phyloP scores from a whole-genome alignment of 2,113 vertebrate species.

The Malurus elegans region DNA sequence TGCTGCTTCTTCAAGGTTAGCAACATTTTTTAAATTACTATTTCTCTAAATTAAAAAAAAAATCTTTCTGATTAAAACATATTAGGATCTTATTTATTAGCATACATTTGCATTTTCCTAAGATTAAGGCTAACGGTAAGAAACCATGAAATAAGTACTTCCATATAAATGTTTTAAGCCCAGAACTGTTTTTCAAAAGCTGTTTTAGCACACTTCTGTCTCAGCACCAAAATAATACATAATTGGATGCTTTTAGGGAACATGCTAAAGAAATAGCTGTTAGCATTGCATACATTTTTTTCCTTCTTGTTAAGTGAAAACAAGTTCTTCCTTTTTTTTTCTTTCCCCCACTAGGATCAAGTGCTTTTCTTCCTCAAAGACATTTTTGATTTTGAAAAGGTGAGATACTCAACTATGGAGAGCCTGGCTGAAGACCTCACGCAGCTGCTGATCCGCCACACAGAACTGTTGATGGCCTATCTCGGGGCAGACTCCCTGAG shows the following conservation, averaged over 20 bases:
- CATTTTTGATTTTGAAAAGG: conserved; percentile 96
- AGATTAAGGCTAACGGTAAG: not conserved
- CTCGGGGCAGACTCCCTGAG: conserved; percentile 75
- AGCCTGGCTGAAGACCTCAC: conserved; percentile 87
- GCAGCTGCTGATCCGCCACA: conserved; percentile 82
- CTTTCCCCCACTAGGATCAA: conserved; percentile 78
- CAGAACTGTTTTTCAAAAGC: not conserved
- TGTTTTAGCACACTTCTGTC: not conserved
- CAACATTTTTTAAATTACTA: not conserved
- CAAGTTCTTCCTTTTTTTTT: not conserved
- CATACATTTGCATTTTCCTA: not conserved
- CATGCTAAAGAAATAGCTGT: not conserved
- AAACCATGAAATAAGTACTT: not conserved
- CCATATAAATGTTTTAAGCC: not conserved
- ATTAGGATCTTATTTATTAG: not conserved
- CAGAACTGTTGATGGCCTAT: conserved; percentile 82
- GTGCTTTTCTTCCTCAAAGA: conserved; percentile 93
- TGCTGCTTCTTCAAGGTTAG: conserved; percentile 96
- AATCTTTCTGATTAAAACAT: not conserved
- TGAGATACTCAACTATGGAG: conserved; percentile 86
- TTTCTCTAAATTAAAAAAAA: not conserved
- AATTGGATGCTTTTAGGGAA: not conserved
- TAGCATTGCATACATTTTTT: not conserved
- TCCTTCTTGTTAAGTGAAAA: not conserved
- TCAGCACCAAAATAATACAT: not conserved